Base-by-base conservation (phyloP, 2,888 invertebrate species). In the Stenoptilia bipunctidactyla region DNA sequence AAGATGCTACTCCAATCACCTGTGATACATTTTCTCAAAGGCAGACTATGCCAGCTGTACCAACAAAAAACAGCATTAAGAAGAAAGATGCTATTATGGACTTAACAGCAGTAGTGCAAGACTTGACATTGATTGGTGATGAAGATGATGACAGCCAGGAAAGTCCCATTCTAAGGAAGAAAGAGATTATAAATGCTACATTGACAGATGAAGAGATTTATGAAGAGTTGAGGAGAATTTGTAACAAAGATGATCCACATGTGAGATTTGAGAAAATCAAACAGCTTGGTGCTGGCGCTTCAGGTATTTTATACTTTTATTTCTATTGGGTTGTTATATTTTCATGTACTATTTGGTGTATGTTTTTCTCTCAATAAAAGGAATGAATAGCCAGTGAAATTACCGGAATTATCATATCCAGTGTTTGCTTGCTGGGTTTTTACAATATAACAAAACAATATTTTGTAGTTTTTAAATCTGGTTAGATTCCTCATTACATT, bases 211-310 rank as follows among this genome's bases (percentile, higher is more conserved):
- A 89, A 36, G 90, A 93, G 56, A 87, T 94, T 20, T 94, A 93
- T 66, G 88, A 87, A 8, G 92, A 93, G 55, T 74, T 97, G 40
- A 85, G 87, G 48, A 87, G 86, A 47, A 92, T 96, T 58, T 96
- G 96, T 55, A 92, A 93, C 61, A 86, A 88, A 8, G 92, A 91
- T 40, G 90, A 97, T 76, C 96, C 97, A 0, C 86, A 89, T 47
- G 85, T 89, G 14, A 88, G 93, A 48, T 97, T 96, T 68, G 89
- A 91, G 48, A 88, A 91, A 47, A 87, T 90, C 47, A 91, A 92
- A 60, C 94, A 96, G 66, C 89, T 97, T 37, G 96, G 97, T 39
- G 92, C 93, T 15, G 97, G 97, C 10, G 97, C 96, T 35, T 96
- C 96, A 25, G 85, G 85, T 85, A 66, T 51, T n/a, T n/a, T n/a